Base-by-base conservation (phyloP, 2,797 vertebrate genomes). In the Momotus momota region DNA sequence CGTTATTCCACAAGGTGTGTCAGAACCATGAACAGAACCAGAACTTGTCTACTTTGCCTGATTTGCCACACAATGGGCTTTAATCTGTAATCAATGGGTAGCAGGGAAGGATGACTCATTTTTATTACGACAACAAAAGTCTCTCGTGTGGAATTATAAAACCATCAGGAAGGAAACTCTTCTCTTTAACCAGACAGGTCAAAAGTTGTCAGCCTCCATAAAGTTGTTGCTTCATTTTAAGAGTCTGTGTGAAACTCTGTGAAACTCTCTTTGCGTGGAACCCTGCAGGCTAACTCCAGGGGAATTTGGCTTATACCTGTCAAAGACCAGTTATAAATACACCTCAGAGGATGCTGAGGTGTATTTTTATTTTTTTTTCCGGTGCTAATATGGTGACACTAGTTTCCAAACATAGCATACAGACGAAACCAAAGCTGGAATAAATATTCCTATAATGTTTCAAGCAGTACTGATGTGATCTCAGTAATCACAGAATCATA, bases 281-380 rank as follows among this genome's bases (percentile, higher is more conserved):
- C 95, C 96, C 96, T 93, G 92, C 91, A 94, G 95, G 96, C 95
- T 94, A 41, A 97, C 96, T 97, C 87, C 94, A 51, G 96, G 95
- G 96, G 89, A 97, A 83, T 91, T 96, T 88, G 93, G 87, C 90
- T 94, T 80, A 72, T 78, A 86, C 70, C 75, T 94, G 94, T 96
- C 91, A 96, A 86, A 96, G 88, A 91, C 88, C 54, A 94, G 91
- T 89, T 57, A 93, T 35, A 35, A 35, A 35, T 35, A 35, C 35
- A 35, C 35, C 35, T 35, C 72, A 21, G 65, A 81, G 77, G 31
- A 94, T 88, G 43, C n/a, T 89, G 71, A 84, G 51, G 73, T 65
- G 66, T 57, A 62, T 81, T 88, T 92, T 78, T 58, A 17, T 22
- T 81, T 83, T 19, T 80, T 85, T 92, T 71, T 89, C 8, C 43